phyloP scores from a whole-genome alignment of 2,797 vertebrate species.

The Paedocypris micromegethes region DNA sequence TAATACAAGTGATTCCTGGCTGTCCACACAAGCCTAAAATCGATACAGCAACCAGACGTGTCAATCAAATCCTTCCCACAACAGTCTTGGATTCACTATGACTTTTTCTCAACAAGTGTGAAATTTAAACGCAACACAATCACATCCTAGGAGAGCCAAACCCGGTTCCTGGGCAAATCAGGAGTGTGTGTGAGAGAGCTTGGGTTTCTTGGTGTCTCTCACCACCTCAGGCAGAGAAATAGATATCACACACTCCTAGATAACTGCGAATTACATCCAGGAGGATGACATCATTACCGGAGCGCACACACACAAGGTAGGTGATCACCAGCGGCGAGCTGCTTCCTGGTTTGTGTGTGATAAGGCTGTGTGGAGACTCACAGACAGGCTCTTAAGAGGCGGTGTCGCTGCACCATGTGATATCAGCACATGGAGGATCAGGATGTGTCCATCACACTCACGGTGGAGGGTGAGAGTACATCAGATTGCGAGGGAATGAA shows the following conservation, averaged over 20 bases:
- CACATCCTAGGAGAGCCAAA: conserved; percentile 30
- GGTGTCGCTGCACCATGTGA: conserved; percentile 25
- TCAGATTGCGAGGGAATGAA: conserved; percentile 20
- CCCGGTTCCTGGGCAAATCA: conserved; percentile 31
- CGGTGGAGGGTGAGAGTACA: conserved; percentile 14
- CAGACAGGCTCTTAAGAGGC: conserved; percentile 15
- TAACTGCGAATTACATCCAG: conserved; percentile 47
- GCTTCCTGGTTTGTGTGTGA: conserved; percentile 46
- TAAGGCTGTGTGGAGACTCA: conserved; percentile 39
- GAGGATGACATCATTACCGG: conserved; percentile 49
- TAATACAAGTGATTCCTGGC: neutral
- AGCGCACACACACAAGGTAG: conserved; percentile 26
- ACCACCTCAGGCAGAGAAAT: conserved; percentile 34
- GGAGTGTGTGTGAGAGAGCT: conserved; percentile 14
- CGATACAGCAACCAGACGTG: conserved; percentile 3
- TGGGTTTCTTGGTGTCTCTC: conserved; percentile 26
- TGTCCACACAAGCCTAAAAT: neutral
- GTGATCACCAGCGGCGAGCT: conserved; percentile 40
- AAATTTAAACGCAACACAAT: conserved; percentile 43
- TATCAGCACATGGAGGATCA: conserved; percentile 10
- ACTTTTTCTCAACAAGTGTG: conserved; percentile 36
- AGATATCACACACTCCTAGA: conserved; percentile 43
- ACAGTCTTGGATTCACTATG: conserved; percentile 13
- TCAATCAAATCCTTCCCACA: conserved; percentile 21
- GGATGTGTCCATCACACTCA: conserved; percentile 20